phyloP scores from a whole-genome alignment of 2,113 vertebrate genomes.

The Aspidoscelis tigris region DNA sequence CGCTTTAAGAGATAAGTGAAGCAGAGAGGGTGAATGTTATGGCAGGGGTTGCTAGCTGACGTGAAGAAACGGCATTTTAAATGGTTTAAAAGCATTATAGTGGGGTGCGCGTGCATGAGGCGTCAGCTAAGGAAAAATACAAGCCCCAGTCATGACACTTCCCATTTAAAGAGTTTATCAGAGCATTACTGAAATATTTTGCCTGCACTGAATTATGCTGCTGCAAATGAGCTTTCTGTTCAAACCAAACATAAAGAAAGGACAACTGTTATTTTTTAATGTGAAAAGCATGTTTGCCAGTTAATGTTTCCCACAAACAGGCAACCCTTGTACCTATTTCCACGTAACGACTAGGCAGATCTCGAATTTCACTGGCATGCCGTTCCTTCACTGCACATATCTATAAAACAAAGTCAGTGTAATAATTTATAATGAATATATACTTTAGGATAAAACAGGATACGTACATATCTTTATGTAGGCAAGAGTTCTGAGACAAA shows the following conservation, averaged over 20 bases:
- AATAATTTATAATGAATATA: conserved; percentile 6
- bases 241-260: conserved; percentile 15
- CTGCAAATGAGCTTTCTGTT: background rate
- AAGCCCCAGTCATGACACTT: background rate
- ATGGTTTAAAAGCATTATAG: no score
- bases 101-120: no score
- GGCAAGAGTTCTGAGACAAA: background rate
- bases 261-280: background rate
- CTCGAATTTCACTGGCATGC: conserved; percentile 92
- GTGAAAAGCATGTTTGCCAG: background rate
- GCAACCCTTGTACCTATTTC: conserved; percentile 87
- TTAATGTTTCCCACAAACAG: background rate
- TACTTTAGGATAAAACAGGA: background rate
- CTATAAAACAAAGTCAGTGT: conserved; percentile 74
- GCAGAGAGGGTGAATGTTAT: no score
- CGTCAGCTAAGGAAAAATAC: no score
- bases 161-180: background rate
- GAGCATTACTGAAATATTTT: background rate
- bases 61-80: no score
- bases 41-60: no score
- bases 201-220: background rate
- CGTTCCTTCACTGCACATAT: conserved; percentile 94
- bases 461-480: background rate
- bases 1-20: no score
- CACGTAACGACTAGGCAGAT: conserved; percentile 95